These are phyloP conservation scores for Tapera naevia DNA, from an alignment of 2,797 vertebrate species.

Conservation along the genomic window DNA sequence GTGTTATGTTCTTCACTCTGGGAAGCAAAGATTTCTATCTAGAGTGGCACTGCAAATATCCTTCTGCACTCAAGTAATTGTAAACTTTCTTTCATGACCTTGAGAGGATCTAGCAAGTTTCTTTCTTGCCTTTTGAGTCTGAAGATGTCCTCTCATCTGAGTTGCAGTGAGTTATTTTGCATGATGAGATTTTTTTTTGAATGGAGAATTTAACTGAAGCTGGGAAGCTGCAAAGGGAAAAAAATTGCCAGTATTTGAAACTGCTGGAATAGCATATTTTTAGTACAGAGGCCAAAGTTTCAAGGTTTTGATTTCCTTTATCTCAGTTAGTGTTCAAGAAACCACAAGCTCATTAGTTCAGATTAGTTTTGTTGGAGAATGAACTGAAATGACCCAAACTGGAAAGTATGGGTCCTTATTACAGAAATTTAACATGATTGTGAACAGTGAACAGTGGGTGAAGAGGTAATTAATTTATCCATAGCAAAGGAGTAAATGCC, in stretches of 20 bases:
- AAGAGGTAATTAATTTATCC: not conserved
- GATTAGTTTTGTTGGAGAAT: not conserved
- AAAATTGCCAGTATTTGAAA: not conserved
- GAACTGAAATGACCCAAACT: not conserved
- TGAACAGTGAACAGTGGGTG: too few relatives aligned
- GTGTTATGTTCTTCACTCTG: not conserved
- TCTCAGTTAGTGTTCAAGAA: not conserved
- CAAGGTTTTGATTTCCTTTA: not conserved
- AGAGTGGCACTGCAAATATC: not conserved
- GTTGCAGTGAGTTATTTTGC: not conserved
- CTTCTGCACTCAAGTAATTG: not conserved
- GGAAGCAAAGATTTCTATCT: not conserved
- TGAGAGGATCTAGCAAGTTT: not conserved
- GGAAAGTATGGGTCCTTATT: not conserved
- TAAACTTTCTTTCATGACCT: not conserved
- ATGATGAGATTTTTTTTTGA: not conserved
- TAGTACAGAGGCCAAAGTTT: not conserved
- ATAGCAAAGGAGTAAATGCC: not conserved
- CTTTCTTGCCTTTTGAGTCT: not conserved
- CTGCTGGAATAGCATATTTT: not conserved
- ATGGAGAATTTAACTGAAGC: not conserved
- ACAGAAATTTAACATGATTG: not conserved
- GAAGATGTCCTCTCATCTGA: not conserved
- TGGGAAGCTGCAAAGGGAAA: not conserved
- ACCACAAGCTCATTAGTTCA: not conserved